Percentiles rank a stretch among this genome's conserved stretches.
Conservation (phyloP, 1,140 invertebrate species). For the Elymnias hypermnestra region DNA sequence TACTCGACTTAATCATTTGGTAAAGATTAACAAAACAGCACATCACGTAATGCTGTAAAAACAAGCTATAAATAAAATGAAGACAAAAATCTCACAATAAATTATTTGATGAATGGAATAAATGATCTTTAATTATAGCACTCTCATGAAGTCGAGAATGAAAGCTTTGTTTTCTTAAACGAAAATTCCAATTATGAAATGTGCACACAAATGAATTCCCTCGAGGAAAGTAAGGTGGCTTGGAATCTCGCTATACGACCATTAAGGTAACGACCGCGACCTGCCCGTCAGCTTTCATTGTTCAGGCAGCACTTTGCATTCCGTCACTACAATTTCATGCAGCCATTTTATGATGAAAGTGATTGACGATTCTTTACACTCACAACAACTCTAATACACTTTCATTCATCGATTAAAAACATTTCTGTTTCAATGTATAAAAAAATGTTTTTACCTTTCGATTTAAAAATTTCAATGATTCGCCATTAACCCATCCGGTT, state of each 20-base stretch:
- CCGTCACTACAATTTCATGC: conserved; percentile 32
- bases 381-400: conserved; percentile 8
- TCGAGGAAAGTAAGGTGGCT: conserved; percentile 47
- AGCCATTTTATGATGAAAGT: conserved; percentile 35
- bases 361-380: conserved; percentile 32
- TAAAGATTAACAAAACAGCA: too few species aligned
- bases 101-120: conserved; percentile 15
- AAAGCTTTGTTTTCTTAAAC: conserved; percentile 32
- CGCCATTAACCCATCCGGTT: conserved; percentile 9
- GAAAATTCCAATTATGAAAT: conserved; percentile 33
- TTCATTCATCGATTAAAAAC: neutral
- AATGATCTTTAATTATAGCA: conserved; percentile 20
- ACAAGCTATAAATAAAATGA: conserved; percentile 8
- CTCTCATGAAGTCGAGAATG: conserved; percentile 22
- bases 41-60: conserved; percentile 15
- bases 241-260: conserved; percentile 42
- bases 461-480: conserved; percentile 6
- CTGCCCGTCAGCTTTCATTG: conserved; percentile 49
- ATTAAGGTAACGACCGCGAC: conserved; percentile 47
- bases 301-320: conserved; percentile 44
- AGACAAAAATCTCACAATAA: conserved; percentile 17
- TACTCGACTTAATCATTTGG: too few species aligned
- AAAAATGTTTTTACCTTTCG: neutral
- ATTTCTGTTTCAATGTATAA: neutral
- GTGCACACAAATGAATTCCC: conserved; percentile 46